phyloP scores from a whole-genome alignment of 1,140 invertebrate genomes.

The Caenorhabditis remanei region DNA sequence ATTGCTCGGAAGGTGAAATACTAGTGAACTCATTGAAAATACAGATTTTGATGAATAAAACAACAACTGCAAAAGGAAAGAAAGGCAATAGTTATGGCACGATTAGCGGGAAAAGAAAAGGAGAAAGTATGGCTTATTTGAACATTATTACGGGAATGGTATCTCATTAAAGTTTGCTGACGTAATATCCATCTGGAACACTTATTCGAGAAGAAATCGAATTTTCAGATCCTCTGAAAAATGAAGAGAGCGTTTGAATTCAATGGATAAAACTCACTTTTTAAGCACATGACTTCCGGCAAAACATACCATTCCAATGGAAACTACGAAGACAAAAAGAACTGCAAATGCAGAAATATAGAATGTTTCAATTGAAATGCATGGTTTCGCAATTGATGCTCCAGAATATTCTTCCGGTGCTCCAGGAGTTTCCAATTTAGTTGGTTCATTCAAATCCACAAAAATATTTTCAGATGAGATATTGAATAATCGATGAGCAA shows the following conservation, averaged over 20 bases:
- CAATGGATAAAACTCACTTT: conserved; percentile 11
- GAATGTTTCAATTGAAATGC: conserved; percentile 12
- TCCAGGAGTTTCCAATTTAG: conserved; percentile 31
- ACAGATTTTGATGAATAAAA: too few relatives aligned
- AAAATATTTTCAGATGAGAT: conserved; percentile 18
- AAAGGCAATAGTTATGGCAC: too few relatives aligned
- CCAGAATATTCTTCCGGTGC: conserved; percentile 21
- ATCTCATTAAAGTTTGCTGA: neutral
- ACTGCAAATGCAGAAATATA: conserved; percentile 35
- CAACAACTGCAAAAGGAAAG: too few relatives aligned
- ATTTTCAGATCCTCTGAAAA: neutral
- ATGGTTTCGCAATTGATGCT: neutral
- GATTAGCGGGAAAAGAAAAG: too few relatives aligned
- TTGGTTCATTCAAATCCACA: neutral
- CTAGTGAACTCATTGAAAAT: too few relatives aligned
- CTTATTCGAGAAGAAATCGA: neutral
- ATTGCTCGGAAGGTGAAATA: too few relatives aligned
- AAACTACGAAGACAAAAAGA: conserved; percentile 24
- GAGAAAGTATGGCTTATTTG: too few relatives aligned
- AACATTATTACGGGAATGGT: too few relatives aligned
- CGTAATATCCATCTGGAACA: conserved; percentile 14
- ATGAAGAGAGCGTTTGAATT: neutral
- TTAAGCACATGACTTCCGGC: conserved; percentile 31
- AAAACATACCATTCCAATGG: conserved; percentile 38
- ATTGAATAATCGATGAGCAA: conserved; percentile 27